Evolutionary conservation across 2,888 invertebrate genomes (phyloP).

Genomic region (Cephus rjabovi): DNA sequence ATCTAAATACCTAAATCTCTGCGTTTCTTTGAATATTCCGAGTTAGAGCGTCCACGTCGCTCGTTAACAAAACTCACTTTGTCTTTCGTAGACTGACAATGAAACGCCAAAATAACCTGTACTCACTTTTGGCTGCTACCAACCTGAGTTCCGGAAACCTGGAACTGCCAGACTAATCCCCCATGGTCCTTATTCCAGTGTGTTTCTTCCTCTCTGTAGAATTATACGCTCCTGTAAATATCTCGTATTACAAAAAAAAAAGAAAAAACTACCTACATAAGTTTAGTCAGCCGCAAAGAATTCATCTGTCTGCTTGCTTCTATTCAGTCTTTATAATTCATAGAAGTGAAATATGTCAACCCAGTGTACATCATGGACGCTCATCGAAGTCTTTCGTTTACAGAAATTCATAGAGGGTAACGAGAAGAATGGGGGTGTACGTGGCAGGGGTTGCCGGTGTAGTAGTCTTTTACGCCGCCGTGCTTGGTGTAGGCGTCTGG

Average conservation of each 20-base stretch:
- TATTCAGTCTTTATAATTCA: neutral
- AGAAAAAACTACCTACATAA: neutral
- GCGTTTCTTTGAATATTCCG: too few relatives aligned
- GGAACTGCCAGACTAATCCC: neutral
- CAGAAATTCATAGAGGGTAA: neutral
- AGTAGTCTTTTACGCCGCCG: slow-evolving; percentile 75
- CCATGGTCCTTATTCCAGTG: neutral
- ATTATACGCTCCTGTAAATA: too few relatives aligned
- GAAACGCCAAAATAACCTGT: too few relatives aligned
- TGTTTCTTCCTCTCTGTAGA: neutral
- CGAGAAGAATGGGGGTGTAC: slow-evolving; percentile 64
- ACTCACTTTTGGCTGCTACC: neutral
- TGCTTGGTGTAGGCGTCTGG: slow-evolving; percentile 77
- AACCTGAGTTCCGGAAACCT: neutral
- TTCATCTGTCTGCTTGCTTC: neutral
- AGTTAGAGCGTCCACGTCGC: too few relatives aligned
- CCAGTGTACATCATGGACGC: neutral
- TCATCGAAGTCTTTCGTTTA: neutral
- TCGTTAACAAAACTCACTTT: too few relatives aligned
- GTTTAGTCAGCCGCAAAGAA: neutral
- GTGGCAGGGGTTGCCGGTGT: slow-evolving; percentile 74
- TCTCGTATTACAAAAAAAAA: neutral
- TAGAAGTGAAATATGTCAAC: neutral
- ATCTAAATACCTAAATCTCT: too few relatives aligned
- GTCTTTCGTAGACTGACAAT: too few relatives aligned